A percentile compares a stretch with the other conserved stretches of the same genome.
These are phyloP conservation scores for Halcyon chelicuti DNA, from an alignment of 2,797 vertebrate genomes.

Conservation along the genomic window DNA sequence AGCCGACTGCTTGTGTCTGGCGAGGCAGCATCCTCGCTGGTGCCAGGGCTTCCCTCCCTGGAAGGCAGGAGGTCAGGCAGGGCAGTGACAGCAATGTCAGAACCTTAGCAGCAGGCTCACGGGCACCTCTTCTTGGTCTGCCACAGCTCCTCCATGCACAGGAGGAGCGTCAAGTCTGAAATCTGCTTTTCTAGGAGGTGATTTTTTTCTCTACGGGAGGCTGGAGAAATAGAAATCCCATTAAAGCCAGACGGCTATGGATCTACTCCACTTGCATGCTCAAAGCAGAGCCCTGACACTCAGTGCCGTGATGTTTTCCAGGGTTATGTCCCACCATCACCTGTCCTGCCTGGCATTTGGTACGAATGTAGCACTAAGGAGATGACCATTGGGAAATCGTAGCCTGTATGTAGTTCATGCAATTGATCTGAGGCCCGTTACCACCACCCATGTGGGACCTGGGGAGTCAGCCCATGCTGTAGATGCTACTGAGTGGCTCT, in stretches of 20 bases:
- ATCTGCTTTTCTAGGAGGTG: neutral
- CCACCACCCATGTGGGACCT: accelerated
- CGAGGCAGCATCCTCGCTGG: neutral
- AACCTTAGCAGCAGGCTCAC: neutral
- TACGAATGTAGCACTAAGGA: neutral
- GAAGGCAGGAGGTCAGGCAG: conserved; percentile 1
- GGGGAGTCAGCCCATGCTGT: neutral
- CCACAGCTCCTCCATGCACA: neutral
- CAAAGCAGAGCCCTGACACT: neutral
- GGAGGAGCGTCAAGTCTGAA: neutral
- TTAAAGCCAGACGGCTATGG: neutral
- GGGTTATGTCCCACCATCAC: neutral
- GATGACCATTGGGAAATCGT: neutral
- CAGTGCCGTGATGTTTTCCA: neutral
- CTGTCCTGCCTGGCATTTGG: neutral
- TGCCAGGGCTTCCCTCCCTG: conserved; percentile 17
- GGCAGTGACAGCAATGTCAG: accelerated
- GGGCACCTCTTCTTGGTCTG: neutral
- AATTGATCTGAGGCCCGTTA: neutral
- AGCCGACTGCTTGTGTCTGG: neutral
- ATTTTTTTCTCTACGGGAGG: neutral
- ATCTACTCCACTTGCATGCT: neutral
- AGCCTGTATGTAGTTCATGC: neutral
- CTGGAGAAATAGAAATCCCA: neutral
- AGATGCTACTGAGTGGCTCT: neutral